Percentiles rank a stretch among this genome's conserved stretches.
Conservation (phyloP, 23 tunicate species). For the Aplidium turbinatum region DNA sequence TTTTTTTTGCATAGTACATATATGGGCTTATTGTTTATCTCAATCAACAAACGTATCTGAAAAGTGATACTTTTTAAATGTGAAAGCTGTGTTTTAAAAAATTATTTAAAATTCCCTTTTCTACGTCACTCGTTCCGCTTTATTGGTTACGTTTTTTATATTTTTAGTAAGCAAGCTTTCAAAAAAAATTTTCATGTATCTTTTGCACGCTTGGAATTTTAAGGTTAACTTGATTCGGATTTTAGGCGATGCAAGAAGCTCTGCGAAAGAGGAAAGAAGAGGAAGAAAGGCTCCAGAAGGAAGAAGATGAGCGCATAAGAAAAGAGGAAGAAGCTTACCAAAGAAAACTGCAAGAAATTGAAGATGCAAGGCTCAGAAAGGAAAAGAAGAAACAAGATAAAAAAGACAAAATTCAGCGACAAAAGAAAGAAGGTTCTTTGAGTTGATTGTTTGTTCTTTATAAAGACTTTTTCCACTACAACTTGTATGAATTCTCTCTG, state of each 20-base stretch:
- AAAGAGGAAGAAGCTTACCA: conserved; percentile 76
- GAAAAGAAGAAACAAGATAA: conserved; percentile 82
- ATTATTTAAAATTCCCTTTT: too few species aligned
- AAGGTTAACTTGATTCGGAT: not conserved
- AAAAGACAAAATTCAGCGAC: conserved; percentile 76
- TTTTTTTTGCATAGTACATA: too few species aligned
- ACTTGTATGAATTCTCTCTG: not conserved
- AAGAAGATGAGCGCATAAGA: conserved; percentile 73
- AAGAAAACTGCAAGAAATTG: conserved; percentile 43
- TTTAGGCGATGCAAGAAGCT: conserved; percentile 66
- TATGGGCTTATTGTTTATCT: too few species aligned
- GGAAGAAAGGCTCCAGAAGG: conserved; percentile 56
- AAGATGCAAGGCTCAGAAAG: conserved; percentile 57
- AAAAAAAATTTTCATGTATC: not conserved
- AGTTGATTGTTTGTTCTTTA: not conserved
- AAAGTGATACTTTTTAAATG: too few species aligned
- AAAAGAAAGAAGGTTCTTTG: conserved; percentile 54
- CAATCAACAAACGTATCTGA: too few species aligned
- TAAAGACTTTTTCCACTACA: not conserved
- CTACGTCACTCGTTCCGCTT: too few species aligned
- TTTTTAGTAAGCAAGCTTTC: not conserved
- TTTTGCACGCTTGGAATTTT: not conserved
- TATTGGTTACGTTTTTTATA: not conserved
- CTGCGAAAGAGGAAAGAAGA: conserved; percentile 73
- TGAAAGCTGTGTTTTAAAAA: too few species aligned